These are phyloP conservation scores for Melanogrammus aeglefinus DNA, from an alignment of 2,797 vertebrate species.

Conservation along the genomic window DNA sequence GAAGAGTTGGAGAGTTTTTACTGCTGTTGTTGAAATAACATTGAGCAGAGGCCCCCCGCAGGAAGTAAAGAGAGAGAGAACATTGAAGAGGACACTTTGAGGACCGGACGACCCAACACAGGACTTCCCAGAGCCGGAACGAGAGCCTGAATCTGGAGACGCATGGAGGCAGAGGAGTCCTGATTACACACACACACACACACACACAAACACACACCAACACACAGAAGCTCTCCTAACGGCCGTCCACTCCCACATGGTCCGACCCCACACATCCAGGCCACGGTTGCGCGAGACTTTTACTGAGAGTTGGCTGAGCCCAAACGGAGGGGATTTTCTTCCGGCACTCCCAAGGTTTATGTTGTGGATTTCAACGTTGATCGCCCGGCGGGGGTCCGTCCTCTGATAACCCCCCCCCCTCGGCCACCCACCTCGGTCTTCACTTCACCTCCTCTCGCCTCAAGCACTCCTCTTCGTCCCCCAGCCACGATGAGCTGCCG, in stretches of 20 bases:
- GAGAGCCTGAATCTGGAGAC: constrained; percentile 36
- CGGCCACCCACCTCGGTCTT: no score
- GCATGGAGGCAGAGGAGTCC: constrained; percentile 16
- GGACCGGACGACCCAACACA: constrained; percentile 6
- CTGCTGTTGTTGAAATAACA: neutral
- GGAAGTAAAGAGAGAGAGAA: neutral
- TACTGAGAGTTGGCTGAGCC: neutral
- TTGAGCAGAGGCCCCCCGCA: neutral
- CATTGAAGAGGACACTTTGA: neutral
- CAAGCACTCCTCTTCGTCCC: constrained; percentile 30
- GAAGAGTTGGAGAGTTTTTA: neutral
- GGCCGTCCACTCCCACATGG: neutral
- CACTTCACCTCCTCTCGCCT: neutral
- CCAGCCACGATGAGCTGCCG: constrained; percentile 90
- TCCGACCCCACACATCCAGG: neutral
- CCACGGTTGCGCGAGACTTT: neutral
- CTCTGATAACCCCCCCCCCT: neutral
- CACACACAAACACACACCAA: constrained; percentile 1
- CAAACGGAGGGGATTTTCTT: constrained; percentile 35
- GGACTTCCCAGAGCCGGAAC: constrained; percentile 48
- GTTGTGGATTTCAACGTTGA: constrained; percentile 28
- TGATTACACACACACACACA: constrained; percentile 20
- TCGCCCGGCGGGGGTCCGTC: neutral
- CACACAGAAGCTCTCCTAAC: neutral
- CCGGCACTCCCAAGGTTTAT: constrained; percentile 31